These are phyloP conservation scores for Lasius fuliginosus DNA, from an alignment of 2,888 invertebrate species.

Conservation along the genomic window DNA sequence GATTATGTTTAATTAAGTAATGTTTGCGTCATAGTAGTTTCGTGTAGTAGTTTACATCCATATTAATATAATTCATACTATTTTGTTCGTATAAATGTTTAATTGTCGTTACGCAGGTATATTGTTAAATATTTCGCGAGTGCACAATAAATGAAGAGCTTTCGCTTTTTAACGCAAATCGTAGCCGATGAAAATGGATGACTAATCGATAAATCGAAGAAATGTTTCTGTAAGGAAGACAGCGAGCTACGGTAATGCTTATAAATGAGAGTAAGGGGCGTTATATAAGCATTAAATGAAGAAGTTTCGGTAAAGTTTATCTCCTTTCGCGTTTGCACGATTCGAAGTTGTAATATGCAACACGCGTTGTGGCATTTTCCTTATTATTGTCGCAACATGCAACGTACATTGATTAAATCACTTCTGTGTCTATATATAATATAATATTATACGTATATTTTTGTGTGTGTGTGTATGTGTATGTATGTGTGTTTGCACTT, in stretches of 20 bases:
- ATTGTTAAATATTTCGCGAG: conserved; percentile 7
- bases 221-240: background rate
- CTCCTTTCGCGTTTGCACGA: background rate
- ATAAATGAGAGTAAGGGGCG: background rate
- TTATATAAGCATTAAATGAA: background rate
- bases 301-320: background rate
- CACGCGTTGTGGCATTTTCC: background rate
- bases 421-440: background rate
- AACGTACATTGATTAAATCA: background rate
- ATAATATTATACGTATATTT: background rate
- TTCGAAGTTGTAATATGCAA: background rate
- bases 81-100: conserved; percentile 8
- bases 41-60: background rate
- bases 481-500: background rate
- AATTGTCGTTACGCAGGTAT: conserved; percentile 27
- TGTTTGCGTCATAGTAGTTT: background rate
- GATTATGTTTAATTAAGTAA: background rate
- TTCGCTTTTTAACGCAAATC: background rate
- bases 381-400: conserved; percentile 1
- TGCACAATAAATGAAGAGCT: background rate
- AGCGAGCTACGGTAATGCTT: background rate
- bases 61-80: conserved; percentile 13
- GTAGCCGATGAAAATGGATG: conserved; percentile 40
- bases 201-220: conserved; percentile 38
- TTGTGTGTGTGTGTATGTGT: background rate